Conservation (phyloP, 2,113 vertebrate genomes). For the Gadus macrocephalus region DNA sequence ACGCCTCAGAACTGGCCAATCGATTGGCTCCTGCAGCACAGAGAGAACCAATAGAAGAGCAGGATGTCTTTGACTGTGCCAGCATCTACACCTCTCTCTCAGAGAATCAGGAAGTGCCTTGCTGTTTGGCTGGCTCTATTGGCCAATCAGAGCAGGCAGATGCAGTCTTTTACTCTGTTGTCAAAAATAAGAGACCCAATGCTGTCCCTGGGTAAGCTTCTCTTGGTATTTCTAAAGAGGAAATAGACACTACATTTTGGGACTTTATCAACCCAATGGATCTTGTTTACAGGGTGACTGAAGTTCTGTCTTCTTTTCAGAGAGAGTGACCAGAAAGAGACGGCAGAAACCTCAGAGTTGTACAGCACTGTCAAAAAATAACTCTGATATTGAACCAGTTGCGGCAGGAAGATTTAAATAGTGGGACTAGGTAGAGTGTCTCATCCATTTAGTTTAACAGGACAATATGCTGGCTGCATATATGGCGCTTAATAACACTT, state of each 20-base stretch:
- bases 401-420: no score
- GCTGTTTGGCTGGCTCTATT: not conserved
- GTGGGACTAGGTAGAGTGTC: no score
- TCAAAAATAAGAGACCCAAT: conserved; percentile 8
- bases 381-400: not conserved
- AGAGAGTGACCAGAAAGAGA: not conserved
- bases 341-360: not conserved
- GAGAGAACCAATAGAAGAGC: not conserved
- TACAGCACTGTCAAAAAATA: not conserved
- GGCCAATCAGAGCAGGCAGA: not conserved
- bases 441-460: no score
- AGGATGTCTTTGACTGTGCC: conserved; percentile 20
- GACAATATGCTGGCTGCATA: no score
- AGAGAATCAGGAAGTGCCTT: not conserved
- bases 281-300: not conserved
- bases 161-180: conserved; percentile 16
- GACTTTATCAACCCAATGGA: not conserved
- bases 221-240: not conserved
- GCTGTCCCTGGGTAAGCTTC: conserved; percentile 14
- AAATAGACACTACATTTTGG: not conserved
- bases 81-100: conserved; percentile 8
- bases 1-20: not conserved
- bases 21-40: not conserved
- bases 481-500: no score
- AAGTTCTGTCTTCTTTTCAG: not conserved